Base-by-base conservation (phyloP, 1,140 invertebrate species). In the Dinoponera quadriceps region DNA sequence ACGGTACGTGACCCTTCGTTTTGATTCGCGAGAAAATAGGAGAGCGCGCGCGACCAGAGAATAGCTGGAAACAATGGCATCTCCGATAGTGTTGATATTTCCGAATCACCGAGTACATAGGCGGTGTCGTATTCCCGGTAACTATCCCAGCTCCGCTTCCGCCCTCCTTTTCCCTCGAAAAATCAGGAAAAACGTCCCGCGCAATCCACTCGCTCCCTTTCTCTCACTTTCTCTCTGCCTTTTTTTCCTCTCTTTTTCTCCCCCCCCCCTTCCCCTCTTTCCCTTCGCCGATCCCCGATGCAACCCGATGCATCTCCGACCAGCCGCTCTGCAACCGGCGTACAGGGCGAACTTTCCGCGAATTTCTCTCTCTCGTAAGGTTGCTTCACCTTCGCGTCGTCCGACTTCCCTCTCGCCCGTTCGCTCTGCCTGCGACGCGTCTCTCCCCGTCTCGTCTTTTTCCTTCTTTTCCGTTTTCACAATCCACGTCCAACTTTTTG, bases 401-500 rank as follows among this genome's bases (percentile, higher is more conserved):
- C 59, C 49, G 72, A 65, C 49, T 65, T 77, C 38, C 11, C 62
- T 29, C 48, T 75, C 71, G 27, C 29, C 25, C 29, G n/a, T 62
- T 33, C 48, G 33, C 48, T 59, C 44, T 48, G 38, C 60, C 51
- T 51, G 18, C 55, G 27, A 18, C 22, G 18, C 22, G 38, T 9
- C 38, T 44, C 9, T 44, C 38, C n/a, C n/a, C 38, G 38, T 11
- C 38, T 3, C 29, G 48, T 33, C 25, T 18, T 33, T 66, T 80
- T 80, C 68, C 49, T 72, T 55, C 29, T 60, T 60, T 29, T 63
- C 33, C 16, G 51, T 54, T 75, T 82, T 69, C 49, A 69, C 75
- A 73, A 75, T 72, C 18, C 75, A 33, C 82, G 54, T 74, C 69
- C 27, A 87, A 77, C 85, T 87, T 88, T 87, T 80, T 66, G 54